phyloP scores from a whole-genome alignment of 1,140 invertebrate species.

The Trichoplusia ni region DNA sequence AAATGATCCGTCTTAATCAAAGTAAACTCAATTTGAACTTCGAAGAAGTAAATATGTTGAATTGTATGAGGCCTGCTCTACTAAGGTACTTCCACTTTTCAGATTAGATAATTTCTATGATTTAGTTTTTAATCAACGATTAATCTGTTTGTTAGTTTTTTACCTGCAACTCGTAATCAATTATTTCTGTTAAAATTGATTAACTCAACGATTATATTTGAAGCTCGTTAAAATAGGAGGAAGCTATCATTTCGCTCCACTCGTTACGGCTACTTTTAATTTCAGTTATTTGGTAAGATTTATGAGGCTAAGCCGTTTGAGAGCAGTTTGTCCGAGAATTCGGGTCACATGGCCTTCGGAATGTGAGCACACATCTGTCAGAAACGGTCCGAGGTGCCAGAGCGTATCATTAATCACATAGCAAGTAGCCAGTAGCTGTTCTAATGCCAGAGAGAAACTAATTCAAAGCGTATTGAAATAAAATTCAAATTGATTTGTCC shows the following conservation, averaged over 20 bases:
- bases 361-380: background rate
- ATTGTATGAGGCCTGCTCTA: no score
- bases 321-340: background rate
- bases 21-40: no score
- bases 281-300: constrained; percentile 19
- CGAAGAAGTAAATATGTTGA: no score
- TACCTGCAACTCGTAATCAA: constrained; percentile 11
- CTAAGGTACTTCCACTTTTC: no score
- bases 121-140: background rate
- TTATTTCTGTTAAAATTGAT: constrained; percentile 18
- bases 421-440: no score
- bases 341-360: background rate
- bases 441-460: no score
- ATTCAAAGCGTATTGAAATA: no score
- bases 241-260: constrained; percentile 20
- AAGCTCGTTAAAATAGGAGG: constrained; percentile 21
- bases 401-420: background rate
- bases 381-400: background rate
- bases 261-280: constrained; percentile 13
- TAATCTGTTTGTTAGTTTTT: constrained; percentile 15
- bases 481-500: no score
- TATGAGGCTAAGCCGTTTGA: constrained; percentile 8
- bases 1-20: no score
- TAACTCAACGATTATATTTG: constrained; percentile 11
- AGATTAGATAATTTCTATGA: no score